A percentile compares a stretch with the other conserved stretches of the same genome.
Evolutionary conservation across 2,888 invertebrate genomes (phyloP).

Genomic region (Pollenia angustigena): DNA sequence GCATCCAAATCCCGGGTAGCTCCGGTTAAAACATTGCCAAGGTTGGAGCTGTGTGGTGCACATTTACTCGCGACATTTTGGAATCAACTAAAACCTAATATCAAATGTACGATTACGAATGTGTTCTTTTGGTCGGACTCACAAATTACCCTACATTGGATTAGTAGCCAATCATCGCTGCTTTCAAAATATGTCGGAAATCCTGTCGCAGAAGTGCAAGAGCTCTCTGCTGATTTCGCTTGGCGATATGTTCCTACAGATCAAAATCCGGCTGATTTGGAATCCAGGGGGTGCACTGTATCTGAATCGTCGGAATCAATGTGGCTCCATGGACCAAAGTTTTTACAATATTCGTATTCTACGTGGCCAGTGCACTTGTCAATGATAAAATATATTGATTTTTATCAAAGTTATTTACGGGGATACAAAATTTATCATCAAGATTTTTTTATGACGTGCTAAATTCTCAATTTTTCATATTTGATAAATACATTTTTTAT

Average conservation of each 20-base stretch:
- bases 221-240: conserved; percentile 13
- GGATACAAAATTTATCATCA: too few species aligned
- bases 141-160: conserved; percentile 66
- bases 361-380: too few species aligned
- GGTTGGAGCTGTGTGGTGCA: conserved; percentile 68
- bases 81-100: conserved; percentile 22
- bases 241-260: conserved; percentile 68
- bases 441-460: too few species aligned
- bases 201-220: conserved; percentile 64
- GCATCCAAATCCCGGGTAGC: conserved; percentile 68
- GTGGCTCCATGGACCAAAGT: conserved; percentile 32
- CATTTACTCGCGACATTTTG: conserved; percentile 63
- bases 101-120: neutral
- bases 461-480: too few species aligned
- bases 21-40: conserved; percentile 69
- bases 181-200: conserved; percentile 69
- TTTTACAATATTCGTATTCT: neutral
- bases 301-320: neutral
- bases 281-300: conserved; percentile 35
- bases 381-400: too few species aligned
- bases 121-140: conserved; percentile 66
- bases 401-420: too few species aligned
- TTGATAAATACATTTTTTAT: too few species aligned
- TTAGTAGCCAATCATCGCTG: conserved; percentile 50
- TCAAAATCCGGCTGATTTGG: conserved; percentile 71